Conservation (phyloP, 2,797 vertebrate species). For the Xerus rutilus region DNA sequence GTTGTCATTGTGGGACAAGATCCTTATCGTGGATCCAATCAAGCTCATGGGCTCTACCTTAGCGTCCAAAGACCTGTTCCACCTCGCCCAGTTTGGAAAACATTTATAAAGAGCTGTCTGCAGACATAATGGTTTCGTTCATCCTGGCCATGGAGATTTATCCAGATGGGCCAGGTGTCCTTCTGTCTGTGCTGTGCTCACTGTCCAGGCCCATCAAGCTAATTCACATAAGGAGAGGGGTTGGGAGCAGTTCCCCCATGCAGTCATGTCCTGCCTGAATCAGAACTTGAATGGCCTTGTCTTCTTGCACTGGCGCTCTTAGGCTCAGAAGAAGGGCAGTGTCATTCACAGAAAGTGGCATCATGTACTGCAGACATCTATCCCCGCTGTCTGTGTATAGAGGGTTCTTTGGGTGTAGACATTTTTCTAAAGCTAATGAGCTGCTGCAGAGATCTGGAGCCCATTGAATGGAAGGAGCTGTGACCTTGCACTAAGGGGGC, state of each 20-base stretch:
- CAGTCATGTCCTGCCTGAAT: slow-evolving; percentile 94
- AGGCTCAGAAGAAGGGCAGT: slow-evolving; percentile 96
- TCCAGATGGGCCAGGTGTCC: slow-evolving; percentile 90
- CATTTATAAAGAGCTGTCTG: too few relatives aligned
- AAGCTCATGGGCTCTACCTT: too few relatives aligned
- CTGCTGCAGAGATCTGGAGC: slow-evolving; percentile 91
- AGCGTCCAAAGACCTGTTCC: too few relatives aligned
- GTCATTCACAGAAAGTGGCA: slow-evolving; percentile 94
- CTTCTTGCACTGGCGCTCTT: slow-evolving; percentile 97
- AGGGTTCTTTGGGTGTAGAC: slow-evolving; percentile 95
- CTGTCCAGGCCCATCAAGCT: slow-evolving; percentile 93
- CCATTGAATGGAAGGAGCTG: slow-evolving; percentile 93
- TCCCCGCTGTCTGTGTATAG: slow-evolving; percentile 94
- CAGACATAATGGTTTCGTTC: too few relatives aligned
- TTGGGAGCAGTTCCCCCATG: slow-evolving; percentile 96
- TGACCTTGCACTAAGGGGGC: slow-evolving; percentile 65
- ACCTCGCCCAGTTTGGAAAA: too few relatives aligned
- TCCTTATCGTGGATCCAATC: too few relatives aligned
- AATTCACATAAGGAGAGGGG: slow-evolving; percentile 95
- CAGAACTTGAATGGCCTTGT: slow-evolving; percentile 91
- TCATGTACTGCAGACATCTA: slow-evolving; percentile 95
- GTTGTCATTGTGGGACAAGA: too few relatives aligned
- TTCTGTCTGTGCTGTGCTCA: slow-evolving; percentile 96
- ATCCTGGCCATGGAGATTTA: too few relatives aligned
- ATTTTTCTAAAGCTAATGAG: slow-evolving; percentile 96